Evolutionary conservation across 1,140 invertebrate species (phyloP).

Genomic region (Proctacanthus coquilletti): DNA sequence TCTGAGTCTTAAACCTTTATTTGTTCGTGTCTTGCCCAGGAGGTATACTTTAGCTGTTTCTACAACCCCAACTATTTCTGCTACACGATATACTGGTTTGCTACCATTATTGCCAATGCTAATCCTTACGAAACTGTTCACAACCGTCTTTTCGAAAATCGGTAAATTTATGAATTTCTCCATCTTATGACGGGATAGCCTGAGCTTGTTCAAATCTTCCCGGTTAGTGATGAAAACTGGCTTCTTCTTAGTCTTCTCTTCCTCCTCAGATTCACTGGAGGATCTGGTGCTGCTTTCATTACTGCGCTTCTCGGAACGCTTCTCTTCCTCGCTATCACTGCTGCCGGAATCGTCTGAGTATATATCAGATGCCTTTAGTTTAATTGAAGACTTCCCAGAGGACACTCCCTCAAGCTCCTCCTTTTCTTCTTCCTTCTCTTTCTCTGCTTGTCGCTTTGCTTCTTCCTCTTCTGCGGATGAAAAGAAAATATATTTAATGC

Average conservation of each 20-base stretch:
- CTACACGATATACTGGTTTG: constrained; percentile 81
- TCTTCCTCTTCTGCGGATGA: constrained; percentile 31
- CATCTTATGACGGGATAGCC: constrained; percentile 82
- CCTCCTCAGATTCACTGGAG: constrained; percentile 33
- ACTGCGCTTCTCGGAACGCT: constrained; percentile 31
- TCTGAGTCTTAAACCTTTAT: constrained; percentile 63
- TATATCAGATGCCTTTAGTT: constrained; percentile 84
- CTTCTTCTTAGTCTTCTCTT: constrained; percentile 34
- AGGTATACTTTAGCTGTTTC: constrained; percentile 91
- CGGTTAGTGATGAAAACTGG: constrained; percentile 49
- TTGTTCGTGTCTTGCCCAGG: constrained; percentile 78
- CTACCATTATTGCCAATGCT: constrained; percentile 77
- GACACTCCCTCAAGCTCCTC: constrained; percentile 39
- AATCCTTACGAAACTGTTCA: constrained; percentile 90
- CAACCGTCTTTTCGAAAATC: constrained; percentile 79
- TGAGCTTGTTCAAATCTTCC: constrained; percentile 75
- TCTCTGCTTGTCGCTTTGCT: constrained; percentile 32
- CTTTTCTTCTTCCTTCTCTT: constrained; percentile 45
- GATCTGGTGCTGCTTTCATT: constrained; percentile 33
- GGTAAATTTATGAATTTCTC: constrained; percentile 92
- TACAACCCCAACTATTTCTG: constrained; percentile 86
- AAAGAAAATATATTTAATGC: neutral
- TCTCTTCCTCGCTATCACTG: constrained; percentile 34
- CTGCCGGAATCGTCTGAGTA: constrained; percentile 90
- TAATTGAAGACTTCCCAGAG: constrained; percentile 31